Evolutionary conservation across 2,113 vertebrate genomes (phyloP), one percentile per base, ranked within the genome.

Genomic region (Nothobranchius furzeri): DNA sequence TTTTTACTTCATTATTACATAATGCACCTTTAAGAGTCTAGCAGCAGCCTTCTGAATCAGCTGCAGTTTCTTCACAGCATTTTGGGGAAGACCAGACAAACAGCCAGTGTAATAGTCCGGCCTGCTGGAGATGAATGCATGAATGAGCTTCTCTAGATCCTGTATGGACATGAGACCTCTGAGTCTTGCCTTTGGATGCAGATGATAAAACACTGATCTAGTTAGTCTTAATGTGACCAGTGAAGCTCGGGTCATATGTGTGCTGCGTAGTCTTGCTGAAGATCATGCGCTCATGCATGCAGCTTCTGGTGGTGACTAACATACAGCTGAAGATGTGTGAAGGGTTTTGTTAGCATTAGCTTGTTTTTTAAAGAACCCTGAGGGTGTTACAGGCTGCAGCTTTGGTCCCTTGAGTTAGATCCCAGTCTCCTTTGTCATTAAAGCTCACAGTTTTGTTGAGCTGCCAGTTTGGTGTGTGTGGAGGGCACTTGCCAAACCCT

Each of bases 401-500:
- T 78, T 43, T 25, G 65, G 20, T 78, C 68, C 54, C 48, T 47
- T 59, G 42, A 69, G 50, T 74, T 70, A 58, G 20, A 83, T 79
- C 76, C 84, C 36, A 66, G 46, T 76, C 64, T 64, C 70, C 15
- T 81, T 84, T 75, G 49, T 75, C 66, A 68, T 81, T 78, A 76
- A 60, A 61, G 30, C 52, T 47, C 78, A 68, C 63, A 52, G 15
- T 42, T 45, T 60, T 53, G 56, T n/a, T 69, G 68, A 67, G n/a
- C 37, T 66, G 40, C 74, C 20, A 8, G 25, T 68, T 53, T 72
- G n/a, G 40, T 57, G 25, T 68, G 43, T 15, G 57, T 20, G 30
- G 30, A 17, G 6, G 35, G 15, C 46, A 64, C 43, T 79, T 62
- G 36, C 47, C 73, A 68, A 37, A 25, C 60, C 57, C 62, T 55